These are phyloP conservation scores for Diarsia rubi DNA, from an alignment of 2,888 invertebrate species.

Conservation along the genomic window DNA sequence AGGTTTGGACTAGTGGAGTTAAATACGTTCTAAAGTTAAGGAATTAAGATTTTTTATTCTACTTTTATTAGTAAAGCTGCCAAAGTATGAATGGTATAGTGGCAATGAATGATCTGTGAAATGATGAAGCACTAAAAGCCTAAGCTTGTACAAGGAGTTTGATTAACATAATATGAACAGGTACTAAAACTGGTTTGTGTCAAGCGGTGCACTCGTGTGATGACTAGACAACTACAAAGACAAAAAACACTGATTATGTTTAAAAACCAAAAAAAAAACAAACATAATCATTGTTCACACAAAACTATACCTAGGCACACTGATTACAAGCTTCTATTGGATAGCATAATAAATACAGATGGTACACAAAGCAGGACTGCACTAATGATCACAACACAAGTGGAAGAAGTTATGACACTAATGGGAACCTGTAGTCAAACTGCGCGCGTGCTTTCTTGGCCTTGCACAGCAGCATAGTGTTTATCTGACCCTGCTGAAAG, in stretches of 20 bases:
- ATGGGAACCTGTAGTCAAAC: conserved; percentile 93
- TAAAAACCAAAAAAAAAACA: conserved; percentile 36
- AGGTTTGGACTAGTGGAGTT: neutral
- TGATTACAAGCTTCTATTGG: conserved; percentile 76
- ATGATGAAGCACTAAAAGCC: conserved; percentile 63
- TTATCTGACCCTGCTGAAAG: conserved; percentile 95
- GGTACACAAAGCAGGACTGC: conserved; percentile 85
- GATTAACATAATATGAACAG: conserved; percentile 55
- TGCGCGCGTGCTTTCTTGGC: conserved; percentile 93
- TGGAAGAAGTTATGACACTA: conserved; percentile 84
- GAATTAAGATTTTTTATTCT: neutral
- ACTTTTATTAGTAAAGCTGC: conserved; percentile 42
- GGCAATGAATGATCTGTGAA: conserved; percentile 53
- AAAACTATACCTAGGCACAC: conserved; percentile 71
- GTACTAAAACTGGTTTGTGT: conserved; percentile 68
- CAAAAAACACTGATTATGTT: conserved; percentile 67
- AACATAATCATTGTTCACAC: conserved; percentile 65
- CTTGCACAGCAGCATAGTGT: conserved; percentile 93
- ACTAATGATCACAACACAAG: conserved; percentile 90
- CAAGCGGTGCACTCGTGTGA: conserved; percentile 67
- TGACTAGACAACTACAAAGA: conserved; percentile 54
- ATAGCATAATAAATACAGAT: conserved; percentile 75
- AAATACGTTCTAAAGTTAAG: neutral
- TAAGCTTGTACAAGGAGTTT: conserved; percentile 52
- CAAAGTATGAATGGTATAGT: conserved; percentile 33